Conservation (phyloP, 2,113 vertebrate genomes). For the Podarcis raffonei region DNA sequence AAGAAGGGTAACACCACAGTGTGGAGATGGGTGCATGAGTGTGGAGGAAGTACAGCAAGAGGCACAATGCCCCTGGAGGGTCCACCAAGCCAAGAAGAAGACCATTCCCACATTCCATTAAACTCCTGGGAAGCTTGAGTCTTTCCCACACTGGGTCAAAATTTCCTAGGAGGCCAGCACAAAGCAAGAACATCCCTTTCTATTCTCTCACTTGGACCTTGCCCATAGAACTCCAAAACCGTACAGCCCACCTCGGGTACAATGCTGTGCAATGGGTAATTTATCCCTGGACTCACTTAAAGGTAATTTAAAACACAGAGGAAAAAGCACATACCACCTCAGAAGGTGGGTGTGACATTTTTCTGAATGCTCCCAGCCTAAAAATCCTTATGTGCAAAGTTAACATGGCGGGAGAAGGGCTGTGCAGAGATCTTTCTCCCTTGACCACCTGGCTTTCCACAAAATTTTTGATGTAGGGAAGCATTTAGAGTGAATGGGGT, state of each 20-base stretch:
- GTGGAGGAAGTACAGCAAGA: not conserved
- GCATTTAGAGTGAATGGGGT: too few relatives aligned
- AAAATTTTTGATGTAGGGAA: too few relatives aligned
- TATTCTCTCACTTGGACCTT: not conserved
- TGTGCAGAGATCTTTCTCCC: not conserved
- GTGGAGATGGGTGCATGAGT: not conserved
- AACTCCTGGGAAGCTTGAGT: not conserved
- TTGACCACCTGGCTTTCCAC: not conserved
- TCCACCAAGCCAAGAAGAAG: not conserved
- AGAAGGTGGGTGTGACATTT: not conserved
- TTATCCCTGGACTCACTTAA: not conserved
- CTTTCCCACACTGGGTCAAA: not conserved
- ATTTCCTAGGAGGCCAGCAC: not conserved
- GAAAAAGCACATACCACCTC: not conserved
- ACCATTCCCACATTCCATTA: not conserved
- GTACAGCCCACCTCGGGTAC: not conserved
- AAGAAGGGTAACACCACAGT: not conserved
- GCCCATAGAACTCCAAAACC: not conserved
- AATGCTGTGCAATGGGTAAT: not conserved
- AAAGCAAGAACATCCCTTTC: not conserved
- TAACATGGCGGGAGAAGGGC: not conserved
- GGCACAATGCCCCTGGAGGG: not conserved
- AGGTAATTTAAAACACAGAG: not conserved
- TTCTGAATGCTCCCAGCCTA: not conserved
- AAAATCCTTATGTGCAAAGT: not conserved